Base-by-base conservation (phyloP, 2,113 vertebrate species). In the Todiramphus chloris region DNA sequence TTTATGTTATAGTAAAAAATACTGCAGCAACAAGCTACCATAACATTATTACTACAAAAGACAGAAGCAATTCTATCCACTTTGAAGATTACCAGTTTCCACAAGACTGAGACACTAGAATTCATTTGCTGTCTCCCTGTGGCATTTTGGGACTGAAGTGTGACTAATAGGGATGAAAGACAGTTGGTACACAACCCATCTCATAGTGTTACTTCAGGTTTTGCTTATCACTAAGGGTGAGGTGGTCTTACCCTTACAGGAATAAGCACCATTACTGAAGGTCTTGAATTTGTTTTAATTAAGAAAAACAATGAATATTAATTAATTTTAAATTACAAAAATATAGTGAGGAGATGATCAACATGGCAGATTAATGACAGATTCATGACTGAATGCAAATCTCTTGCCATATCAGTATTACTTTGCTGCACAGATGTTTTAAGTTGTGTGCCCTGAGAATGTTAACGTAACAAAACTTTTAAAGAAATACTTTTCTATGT, bases 41-140 rank as follows among this genome's bases (percentile, higher is more conserved):
- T 37, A 67, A 53, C 8, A 46, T 35, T 23, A 76, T 39, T 80
- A 70, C 21, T 60, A 11, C 39, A 66, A 39, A 75, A 44, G 19
- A 48, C 33, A 51, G n/a, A 68, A 60, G 17, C 63, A 81, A 74
- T 77, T 76, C 24, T 58, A 13, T 50, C 55, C 7, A 6, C 50
- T 87, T 56, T 35, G 69, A 70, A 89, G 17, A 28, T 73, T 85
- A 63, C 11, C 50, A 44, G 8, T 73, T 84, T 82, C 39, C 58
- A 63, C 14, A 69, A 51, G 39, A 39, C 21, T 7, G 7, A 59
- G 74, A 86, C 64, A 14, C 16, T 43, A 35, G 28, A 83, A 83
- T 70, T 66, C 0, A 0, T 72, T 89, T 0, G 0, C 58, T 75
- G 23, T 78, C 28, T 70, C 73, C 41, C 39, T 66, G 1, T 18